phyloP scores from a whole-genome alignment of 1,140 invertebrate genomes.

The Hycleus phaleratus region DNA sequence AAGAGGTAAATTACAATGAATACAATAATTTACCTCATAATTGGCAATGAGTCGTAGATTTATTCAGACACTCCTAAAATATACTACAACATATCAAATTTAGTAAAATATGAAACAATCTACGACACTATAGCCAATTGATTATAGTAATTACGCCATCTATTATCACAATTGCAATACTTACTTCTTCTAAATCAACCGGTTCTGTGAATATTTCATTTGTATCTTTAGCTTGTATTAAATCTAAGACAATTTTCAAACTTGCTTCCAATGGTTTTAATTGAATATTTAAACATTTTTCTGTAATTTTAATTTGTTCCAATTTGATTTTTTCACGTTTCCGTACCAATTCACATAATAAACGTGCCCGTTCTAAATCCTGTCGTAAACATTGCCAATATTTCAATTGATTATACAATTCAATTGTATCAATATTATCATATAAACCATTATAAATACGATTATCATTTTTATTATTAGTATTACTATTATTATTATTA shows the following conservation, averaged over 20 bases:
- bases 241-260: constrained; percentile 64
- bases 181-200: constrained; percentile 76
- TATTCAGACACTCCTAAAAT: too few species aligned
- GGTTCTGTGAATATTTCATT: constrained; percentile 89
- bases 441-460: background rate
- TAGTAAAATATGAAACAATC: too few species aligned
- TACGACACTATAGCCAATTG: too few species aligned
- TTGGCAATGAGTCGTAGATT: too few species aligned
- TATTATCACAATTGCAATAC: background rate
- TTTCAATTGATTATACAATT: constrained; percentile 80
- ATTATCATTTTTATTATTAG: background rate
- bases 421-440: constrained; percentile 51
- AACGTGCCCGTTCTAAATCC: constrained; percentile 85
- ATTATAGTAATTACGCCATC: too few species aligned
- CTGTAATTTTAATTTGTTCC: constrained; percentile 73
- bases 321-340: constrained; percentile 93
- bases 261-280: constrained; percentile 75
- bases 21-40: too few species aligned
- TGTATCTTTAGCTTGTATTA: constrained; percentile 71
- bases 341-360: constrained; percentile 88
- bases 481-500: background rate
- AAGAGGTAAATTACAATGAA: too few species aligned
- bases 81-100: too few species aligned
- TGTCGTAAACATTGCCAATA: constrained; percentile 93
- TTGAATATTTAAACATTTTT: constrained; percentile 72